Percentiles rank a stretch among this genome's conserved stretches.
Conservation (phyloP, 2,113 vertebrate species). For the Anarrhichthys ocellatus region DNA sequence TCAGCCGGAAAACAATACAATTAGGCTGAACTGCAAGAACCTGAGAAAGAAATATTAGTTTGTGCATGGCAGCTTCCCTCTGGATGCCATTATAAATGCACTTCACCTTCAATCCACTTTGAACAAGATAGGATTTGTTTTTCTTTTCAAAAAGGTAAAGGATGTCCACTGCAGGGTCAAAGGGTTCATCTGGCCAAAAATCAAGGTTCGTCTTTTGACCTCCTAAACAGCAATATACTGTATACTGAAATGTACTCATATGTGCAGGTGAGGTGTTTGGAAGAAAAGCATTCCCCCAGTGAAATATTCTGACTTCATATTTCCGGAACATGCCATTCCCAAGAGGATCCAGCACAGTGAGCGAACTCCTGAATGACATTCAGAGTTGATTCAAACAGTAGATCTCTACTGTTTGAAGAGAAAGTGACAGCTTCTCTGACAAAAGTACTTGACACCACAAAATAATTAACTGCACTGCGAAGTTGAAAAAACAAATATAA, state of each 20-base stretch:
- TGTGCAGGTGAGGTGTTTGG: neutral
- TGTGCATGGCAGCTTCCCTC: neutral
- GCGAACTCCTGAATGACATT: conserved; percentile 30
- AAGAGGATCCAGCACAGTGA: neutral
- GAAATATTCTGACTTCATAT: neutral
- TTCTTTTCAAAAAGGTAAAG: neutral
- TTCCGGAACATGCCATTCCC: conserved; percentile 15
- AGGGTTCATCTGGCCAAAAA: neutral
- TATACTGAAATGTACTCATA: neutral
- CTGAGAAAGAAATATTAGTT: neutral
- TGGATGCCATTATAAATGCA: neutral
- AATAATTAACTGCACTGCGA: neutral
- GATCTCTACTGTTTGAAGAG: neutral
- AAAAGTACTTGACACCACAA: neutral
- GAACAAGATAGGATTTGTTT: neutral
- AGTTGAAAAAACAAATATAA: neutral
- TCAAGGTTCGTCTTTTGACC: neutral
- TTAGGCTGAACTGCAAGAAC: neutral
- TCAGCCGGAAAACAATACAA: conserved; percentile 8
- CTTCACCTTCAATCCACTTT: neutral
- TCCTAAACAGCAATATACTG: neutral
- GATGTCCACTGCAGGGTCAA: neutral
- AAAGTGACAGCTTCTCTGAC: neutral
- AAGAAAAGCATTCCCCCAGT: neutral
- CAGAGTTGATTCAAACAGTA: conserved; percentile 17